A percentile compares a stretch with the other conserved stretches of the same genome.
Conservation (phyloP, 2,888 invertebrate genomes). For the Abscondita cerata region DNA sequence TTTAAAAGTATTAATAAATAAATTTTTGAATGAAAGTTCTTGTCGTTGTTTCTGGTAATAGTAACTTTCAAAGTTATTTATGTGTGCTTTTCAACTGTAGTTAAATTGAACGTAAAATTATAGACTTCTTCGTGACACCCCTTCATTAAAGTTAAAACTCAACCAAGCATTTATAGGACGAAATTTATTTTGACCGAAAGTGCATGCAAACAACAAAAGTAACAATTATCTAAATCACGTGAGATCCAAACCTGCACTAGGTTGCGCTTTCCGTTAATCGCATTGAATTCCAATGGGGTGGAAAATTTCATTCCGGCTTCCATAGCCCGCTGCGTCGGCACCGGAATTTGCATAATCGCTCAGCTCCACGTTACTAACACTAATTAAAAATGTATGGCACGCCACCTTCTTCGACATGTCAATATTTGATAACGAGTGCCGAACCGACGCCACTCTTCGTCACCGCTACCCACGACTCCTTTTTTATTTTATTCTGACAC, state of each 20-base stretch:
- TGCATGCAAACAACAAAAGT: conserved; percentile 32
- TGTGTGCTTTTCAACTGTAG: conserved; percentile 8
- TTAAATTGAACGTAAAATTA: conserved; percentile 10
- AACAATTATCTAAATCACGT: conserved; percentile 36
- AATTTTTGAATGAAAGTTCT: not conserved
- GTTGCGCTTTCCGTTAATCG: conserved; percentile 53
- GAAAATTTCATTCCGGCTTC: conserved; percentile 57
- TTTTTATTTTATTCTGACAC: conserved; percentile 34
- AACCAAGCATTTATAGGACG: conserved; percentile 15
- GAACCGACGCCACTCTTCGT: conserved; percentile 40
- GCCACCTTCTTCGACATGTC: conserved; percentile 49
- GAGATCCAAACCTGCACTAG: conserved; percentile 32
- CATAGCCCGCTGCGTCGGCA: conserved; percentile 49
- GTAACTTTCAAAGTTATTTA: conserved; percentile 2
- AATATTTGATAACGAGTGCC: conserved; percentile 46
- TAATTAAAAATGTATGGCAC: conserved; percentile 58
- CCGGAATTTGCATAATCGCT: conserved; percentile 57
- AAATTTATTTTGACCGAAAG: conserved; percentile 21
- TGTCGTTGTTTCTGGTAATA: conserved; percentile 1
- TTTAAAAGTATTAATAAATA: conserved; percentile 6
- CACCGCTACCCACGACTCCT: conserved; percentile 36
- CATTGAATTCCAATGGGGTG: conserved; percentile 56
- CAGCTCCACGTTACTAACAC: conserved; percentile 49
- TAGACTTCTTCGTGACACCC: conserved; percentile 13
- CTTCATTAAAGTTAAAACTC: conserved; percentile 22